These are phyloP conservation scores for Peromyscus aztecus DNA, from an alignment of 2,797 vertebrate species.

Conservation along the genomic window DNA sequence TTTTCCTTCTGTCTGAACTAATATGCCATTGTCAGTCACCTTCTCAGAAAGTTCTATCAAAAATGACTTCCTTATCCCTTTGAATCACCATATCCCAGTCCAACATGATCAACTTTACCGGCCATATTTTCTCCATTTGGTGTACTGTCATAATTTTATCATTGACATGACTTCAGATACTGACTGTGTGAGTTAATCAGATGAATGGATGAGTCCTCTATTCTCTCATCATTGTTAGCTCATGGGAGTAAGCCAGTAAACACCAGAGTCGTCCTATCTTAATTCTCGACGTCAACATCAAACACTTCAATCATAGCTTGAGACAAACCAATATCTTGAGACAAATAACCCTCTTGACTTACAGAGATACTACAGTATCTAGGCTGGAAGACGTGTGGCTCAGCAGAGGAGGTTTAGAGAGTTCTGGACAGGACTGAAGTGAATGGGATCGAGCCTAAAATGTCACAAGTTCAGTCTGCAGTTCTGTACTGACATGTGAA, in stretches of 20 bases:
- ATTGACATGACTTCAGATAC: not conserved
- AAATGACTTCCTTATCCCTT: not conserved
- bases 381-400: not conserved
- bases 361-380: not conserved
- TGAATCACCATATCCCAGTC: not conserved
- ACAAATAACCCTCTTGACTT: not conserved
- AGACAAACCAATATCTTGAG: not conserved
- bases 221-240: not conserved
- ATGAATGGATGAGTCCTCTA: not conserved
- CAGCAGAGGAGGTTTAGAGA: not conserved
- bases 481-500: not conserved
- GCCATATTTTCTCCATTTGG: not conserved
- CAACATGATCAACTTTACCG: not conserved
- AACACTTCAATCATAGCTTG: not conserved
- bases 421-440: constrained; percentile 12
- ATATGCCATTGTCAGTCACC: not conserved
- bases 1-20: not conserved
- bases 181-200: not conserved
- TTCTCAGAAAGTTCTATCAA: not conserved
- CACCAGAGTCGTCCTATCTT: not conserved
- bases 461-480: not conserved
- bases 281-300: not conserved
- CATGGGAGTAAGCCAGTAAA: not conserved
- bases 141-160: not conserved
- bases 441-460: not conserved